These are phyloP conservation scores for Agriotes lineatus DNA, from an alignment of 2,888 invertebrate species.

Conservation along the genomic window DNA sequence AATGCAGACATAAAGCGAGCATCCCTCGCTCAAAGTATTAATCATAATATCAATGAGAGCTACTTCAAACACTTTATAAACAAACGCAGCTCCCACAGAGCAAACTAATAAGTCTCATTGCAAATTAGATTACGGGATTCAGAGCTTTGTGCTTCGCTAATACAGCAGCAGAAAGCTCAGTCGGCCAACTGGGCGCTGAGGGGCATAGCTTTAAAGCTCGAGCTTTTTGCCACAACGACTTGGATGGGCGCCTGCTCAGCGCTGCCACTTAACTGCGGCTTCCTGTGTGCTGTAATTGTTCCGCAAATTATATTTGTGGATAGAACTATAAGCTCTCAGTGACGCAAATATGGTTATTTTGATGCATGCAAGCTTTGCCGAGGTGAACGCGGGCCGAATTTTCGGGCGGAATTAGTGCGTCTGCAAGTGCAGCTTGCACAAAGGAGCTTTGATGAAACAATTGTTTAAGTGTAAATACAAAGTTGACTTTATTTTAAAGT, in stretches of 20 bases:
- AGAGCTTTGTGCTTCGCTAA: constrained; percentile 66
- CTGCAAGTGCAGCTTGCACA: too few species aligned
- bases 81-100: constrained; percentile 58
- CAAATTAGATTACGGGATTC: constrained; percentile 66
- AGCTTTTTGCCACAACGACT: constrained; percentile 45
- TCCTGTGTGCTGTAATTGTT: constrained; percentile 65
- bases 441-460: too few species aligned
- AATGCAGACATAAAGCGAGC: constrained; percentile 31
- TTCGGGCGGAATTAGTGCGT: constrained; percentile 25
- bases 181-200: constrained; percentile 52
- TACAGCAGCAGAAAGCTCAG: constrained; percentile 64
- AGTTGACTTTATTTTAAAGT: too few species aligned
- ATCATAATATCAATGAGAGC: constrained; percentile 60
- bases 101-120: constrained; percentile 67
- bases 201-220: constrained; percentile 51
- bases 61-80: constrained; percentile 58
- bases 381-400: constrained; percentile 22
- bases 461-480: too few species aligned
- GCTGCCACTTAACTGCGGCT: constrained; percentile 65
- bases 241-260: constrained; percentile 54
- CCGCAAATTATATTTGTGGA: constrained; percentile 66
- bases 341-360: constrained; percentile 63
- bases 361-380: constrained; percentile 55
- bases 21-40: constrained; percentile 49
- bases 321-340: constrained; percentile 62